Evolutionary conservation across 2,888 invertebrate genomes (phyloP).

Genomic region (Alsophila aescularia): DNA sequence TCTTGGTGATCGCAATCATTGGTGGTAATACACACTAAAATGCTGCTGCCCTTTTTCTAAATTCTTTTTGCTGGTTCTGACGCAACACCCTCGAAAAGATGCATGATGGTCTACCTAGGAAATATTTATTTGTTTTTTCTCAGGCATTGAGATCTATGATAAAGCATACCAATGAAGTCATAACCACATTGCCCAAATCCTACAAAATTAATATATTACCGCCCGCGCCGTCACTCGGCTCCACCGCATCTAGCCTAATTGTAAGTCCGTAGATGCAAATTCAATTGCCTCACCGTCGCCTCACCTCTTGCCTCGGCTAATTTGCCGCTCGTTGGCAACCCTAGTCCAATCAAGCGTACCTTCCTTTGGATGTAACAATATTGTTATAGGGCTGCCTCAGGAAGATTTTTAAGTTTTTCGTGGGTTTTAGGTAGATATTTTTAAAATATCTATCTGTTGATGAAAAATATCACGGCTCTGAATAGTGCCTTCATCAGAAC

Average conservation of each 20-base stretch:
- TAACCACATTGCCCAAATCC: constrained; percentile 10
- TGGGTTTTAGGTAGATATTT: not conserved
- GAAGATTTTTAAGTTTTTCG: not conserved
- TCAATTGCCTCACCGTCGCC: constrained; percentile 39
- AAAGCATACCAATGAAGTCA: constrained; percentile 6
- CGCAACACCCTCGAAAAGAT: no score
- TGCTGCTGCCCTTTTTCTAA: no score
- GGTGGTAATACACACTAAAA: no score
- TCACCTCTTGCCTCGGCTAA: constrained; percentile 38
- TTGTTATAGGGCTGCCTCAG: constrained; percentile 5
- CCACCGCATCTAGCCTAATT: constrained; percentile 49
- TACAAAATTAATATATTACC: constrained; percentile 47
- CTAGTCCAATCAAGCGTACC: constrained; percentile 19
- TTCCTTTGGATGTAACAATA: constrained; percentile 12
- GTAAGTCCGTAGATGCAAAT: constrained; percentile 57
- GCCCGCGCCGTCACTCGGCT: constrained; percentile 39
- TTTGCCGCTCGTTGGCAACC: constrained; percentile 32
- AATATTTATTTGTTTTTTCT: no score
- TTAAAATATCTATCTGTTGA: no score
- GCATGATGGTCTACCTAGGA: no score
- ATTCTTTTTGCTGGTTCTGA: no score
- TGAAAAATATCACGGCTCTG: no score
- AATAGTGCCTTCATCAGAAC: no score
- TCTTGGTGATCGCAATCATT: no score
- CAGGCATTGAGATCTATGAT: no score